phyloP scores from a whole-genome alignment of 2,113 vertebrate species.

The Chrysemys picta region DNA sequence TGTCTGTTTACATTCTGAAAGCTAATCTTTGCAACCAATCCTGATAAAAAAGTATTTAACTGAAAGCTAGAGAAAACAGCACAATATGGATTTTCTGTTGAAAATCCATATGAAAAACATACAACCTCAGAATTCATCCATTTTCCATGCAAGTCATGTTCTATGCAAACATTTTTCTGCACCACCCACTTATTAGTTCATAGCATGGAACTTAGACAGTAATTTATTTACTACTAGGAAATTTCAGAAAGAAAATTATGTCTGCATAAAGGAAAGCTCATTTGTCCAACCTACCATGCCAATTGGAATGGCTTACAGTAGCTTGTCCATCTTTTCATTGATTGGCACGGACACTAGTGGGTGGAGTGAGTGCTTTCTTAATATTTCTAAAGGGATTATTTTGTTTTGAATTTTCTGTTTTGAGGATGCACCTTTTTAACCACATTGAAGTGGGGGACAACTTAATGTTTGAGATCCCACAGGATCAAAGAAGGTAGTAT shows the following conservation, averaged over 20 bases:
- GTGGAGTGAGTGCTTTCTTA: background rate
- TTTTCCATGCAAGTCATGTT: background rate
- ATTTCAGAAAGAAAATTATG: background rate
- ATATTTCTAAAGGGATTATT: background rate
- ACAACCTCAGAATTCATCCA: background rate
- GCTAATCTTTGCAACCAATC: slow-evolving; percentile 26
- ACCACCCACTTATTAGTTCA: background rate
- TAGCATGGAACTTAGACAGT: background rate
- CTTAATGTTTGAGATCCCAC: background rate
- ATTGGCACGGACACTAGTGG: background rate
- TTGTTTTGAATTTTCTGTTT: background rate
- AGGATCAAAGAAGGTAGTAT: rapidly evolving
- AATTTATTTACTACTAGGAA: background rate
- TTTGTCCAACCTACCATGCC: background rate
- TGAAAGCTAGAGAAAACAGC: background rate
- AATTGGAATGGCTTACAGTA: background rate
- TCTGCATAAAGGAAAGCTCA: background rate
- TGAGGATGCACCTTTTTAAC: background rate
- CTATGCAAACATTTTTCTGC: background rate
- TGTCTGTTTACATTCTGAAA: slow-evolving; percentile 30
- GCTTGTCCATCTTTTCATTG: background rate
- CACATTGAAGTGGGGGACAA: background rate
- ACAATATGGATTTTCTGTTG: background rate
- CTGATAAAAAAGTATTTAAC: background rate
- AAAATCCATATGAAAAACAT: background rate